Percentiles rank a stretch among this genome's conserved stretches.
Evolutionary conservation across 1,140 invertebrate species (phyloP).

Genomic region (Drosophila neocordata): DNA sequence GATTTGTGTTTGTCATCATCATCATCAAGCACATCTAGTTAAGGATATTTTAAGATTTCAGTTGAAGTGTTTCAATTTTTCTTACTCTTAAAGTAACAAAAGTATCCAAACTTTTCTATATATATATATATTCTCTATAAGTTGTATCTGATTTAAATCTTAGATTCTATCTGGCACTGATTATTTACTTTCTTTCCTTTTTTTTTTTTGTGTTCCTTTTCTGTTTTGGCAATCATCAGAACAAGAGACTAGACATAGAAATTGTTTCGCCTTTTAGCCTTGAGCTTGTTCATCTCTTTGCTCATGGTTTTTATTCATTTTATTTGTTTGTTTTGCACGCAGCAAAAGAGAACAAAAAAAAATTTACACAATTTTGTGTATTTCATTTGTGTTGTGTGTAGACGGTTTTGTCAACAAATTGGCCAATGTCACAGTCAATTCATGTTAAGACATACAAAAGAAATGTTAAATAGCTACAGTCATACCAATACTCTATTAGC

Average conservation of each 20-base stretch:
- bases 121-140: no score
- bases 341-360: slow-evolving; percentile 2
- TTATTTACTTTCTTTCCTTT: neutral
- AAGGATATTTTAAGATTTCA: neutral
- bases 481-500: neutral
- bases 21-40: neutral
- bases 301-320: neutral
- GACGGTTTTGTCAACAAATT: slow-evolving; percentile 37
- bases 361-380: slow-evolving; percentile 25
- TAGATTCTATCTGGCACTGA: neutral
- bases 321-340: slow-evolving; percentile 33
- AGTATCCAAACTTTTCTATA: no score
- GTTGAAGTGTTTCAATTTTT: neutral
- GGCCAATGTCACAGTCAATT: slow-evolving; percentile 50
- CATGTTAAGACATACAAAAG: slow-evolving; percentile 31
- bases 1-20: neutral
- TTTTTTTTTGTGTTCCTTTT: neutral
- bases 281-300: neutral
- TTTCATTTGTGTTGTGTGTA: slow-evolving; percentile 1
- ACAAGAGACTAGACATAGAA: slow-evolving; percentile 2
- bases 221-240: neutral
- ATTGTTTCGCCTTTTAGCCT: neutral
- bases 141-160: neutral
- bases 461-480: slow-evolving; percentile 13
- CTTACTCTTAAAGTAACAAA: no score